Evolutionary conservation across 2,797 vertebrate genomes (phyloP), one percentile per base, ranked within the genome.

Genomic region (Bovichtus variegatus): DNA sequence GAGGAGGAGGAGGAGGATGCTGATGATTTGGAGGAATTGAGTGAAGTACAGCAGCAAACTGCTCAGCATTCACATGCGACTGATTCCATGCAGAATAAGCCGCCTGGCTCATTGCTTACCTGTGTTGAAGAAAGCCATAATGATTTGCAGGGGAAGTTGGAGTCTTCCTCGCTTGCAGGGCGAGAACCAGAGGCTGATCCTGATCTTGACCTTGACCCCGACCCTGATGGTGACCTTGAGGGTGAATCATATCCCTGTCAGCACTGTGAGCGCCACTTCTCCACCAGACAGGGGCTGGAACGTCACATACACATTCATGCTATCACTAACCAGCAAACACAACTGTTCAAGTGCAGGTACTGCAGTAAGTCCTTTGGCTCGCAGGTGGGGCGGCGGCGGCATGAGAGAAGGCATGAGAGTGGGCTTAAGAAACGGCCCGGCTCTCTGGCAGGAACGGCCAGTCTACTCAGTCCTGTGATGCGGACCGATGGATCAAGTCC

Each of bases 301-400:
- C 97, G 97, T 27, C 98, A 99, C 83, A 95, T 96, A 92, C 97
- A 98, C 80, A 99, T 99, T 88, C 98, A 99, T 1, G 94, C 96
- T 34, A 96, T 96, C 6, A 89, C 85, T 53, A 94, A 91, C 87
- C 93, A 94, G 84, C 94, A 94, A 64, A 89, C 93, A 34, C 97
- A 98, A 1, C 95, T 97, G 4, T 99, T 99, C 92, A 98, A 96
- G 83, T 99, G 98, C 75, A 96, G 96, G 0, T 99, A 99, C 80
- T 99, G 98, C 19, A 96, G 95, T 73, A 99, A 99, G 76, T 94
- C 97, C 0, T 99, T 99, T 1, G 98, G 98, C 72, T 99, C 98
- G 0, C 98, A 99, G 27, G 97, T 99, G 38, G 99, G 99, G 78
- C 92, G 97, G 78, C 90, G 98, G n/a, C 89, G 98, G 34, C 98